phyloP scores from a whole-genome alignment of 2,888 invertebrate genomes.

The Oligia fasciuncula region DNA sequence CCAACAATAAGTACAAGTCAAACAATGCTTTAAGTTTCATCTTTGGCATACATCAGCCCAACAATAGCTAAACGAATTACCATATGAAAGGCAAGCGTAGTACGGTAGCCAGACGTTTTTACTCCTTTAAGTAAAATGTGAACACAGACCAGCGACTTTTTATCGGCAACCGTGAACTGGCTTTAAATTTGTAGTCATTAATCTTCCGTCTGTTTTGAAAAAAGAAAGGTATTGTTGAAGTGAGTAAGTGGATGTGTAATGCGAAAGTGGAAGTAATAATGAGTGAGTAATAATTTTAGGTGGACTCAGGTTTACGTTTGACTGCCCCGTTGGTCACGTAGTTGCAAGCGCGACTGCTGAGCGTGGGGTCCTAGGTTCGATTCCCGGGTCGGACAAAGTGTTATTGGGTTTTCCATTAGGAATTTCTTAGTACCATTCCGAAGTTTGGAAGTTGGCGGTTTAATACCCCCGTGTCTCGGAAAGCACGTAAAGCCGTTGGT shows the following conservation, averaged over 20 bases:
- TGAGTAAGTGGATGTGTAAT: slow-evolving; percentile 42
- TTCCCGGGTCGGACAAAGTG: too few relatives aligned
- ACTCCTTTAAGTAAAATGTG: slow-evolving; percentile 68
- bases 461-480: too few relatives aligned
- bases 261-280: slow-evolving; percentile 41
- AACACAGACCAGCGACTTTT: slow-evolving; percentile 68
- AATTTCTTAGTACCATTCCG: too few relatives aligned
- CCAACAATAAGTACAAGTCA: slow-evolving; percentile 63
- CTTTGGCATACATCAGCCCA: slow-evolving; percentile 73
- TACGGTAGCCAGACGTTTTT: slow-evolving; percentile 80
- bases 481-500: too few relatives aligned
- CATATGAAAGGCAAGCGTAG: slow-evolving; percentile 86
- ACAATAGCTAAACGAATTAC: slow-evolving; percentile 81
- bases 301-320: neutral
- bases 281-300: slow-evolving; percentile 28
- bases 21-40: slow-evolving; percentile 66
- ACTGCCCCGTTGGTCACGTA: too few relatives aligned
- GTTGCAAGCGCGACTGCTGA: too few relatives aligned
- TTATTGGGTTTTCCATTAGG: too few relatives aligned
- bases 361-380: too few relatives aligned
- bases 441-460: too few relatives aligned
- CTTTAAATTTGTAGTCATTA: slow-evolving; percentile 59
- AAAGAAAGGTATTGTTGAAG: slow-evolving; percentile 55
- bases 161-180: slow-evolving; percentile 51
- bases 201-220: slow-evolving; percentile 55